Evolutionary conservation across 2,113 vertebrate genomes (phyloP).

Genomic region (Sylvia atricapilla): DNA sequence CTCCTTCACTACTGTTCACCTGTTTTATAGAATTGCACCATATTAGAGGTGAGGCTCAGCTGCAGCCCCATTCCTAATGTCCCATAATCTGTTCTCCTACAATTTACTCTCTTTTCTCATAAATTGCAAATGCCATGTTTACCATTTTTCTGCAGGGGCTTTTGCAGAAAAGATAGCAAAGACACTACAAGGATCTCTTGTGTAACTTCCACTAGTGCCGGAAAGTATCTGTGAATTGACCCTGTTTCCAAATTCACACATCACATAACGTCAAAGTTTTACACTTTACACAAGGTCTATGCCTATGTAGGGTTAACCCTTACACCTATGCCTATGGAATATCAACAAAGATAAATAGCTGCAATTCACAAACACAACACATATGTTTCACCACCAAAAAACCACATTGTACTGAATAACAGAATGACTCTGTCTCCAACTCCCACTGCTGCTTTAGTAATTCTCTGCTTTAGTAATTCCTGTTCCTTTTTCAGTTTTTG

Average conservation of each 20-base stretch:
- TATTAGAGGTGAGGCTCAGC: neutral
- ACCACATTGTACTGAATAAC: neutral
- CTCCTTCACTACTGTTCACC: neutral
- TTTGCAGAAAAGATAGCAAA: neutral
- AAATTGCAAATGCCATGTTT: neutral
- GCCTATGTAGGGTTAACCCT: neutral
- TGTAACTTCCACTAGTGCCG: neutral
- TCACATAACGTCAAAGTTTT: neutral
- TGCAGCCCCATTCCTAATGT: neutral
- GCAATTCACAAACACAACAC: neutral
- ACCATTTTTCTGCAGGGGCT: neutral
- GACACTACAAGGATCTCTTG: neutral
- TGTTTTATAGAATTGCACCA: neutral
- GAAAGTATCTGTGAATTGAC: neutral
- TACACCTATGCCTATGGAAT: neutral
- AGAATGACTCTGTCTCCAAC: neutral
- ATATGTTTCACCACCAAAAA: neutral
- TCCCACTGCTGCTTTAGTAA: neutral
- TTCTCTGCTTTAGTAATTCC: neutral
- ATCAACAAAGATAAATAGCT: neutral
- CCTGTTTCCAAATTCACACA: neutral
- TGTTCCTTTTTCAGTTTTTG: neutral
- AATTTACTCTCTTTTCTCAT: neutral
- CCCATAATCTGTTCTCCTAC: neutral
- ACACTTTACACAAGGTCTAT: neutral